Base-by-base conservation (phyloP, 92 coral and sea anemone genomes). In the Zoanthus sansibaricus region DNA sequence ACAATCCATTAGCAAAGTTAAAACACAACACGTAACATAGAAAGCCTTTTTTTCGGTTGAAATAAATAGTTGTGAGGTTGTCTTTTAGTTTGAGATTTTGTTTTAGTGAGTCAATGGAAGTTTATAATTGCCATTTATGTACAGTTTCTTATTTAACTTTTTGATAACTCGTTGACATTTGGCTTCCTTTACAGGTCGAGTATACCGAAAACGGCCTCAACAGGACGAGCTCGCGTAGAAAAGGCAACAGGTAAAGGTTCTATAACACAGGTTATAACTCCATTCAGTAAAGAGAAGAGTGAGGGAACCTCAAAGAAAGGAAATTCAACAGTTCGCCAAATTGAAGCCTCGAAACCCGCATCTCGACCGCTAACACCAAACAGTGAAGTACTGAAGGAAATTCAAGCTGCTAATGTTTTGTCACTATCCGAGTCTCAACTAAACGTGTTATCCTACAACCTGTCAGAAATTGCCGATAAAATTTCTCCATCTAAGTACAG, bases 391-490 rank as follows among this genome's bases (percentile, higher is more conserved):
- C 75, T 80, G 17, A 46, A 54, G 49, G 74, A 47, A 33, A 71
- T 80, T 66, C 85, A 80, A 80, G 85, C 85, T 11, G 90, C 69
- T 10, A 82, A 68, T 37, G 66, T 89, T 46, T 42, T 88, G 17
- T 52, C 82, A n/a, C 88, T 94, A 11, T 92, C 98, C 0, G 91
- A 94, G 74, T 82, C 93, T 6, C 94, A 89, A 52, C 91, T 94
- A 6, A 93, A 94, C 71, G 83, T 91, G 18, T 76, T 94, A 77
- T 94, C 96, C 7, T 90, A 77, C 80, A 94, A 89, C 83, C 87
- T 94, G 37, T 94, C 91, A 6, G 98, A 94, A 61, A 85, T 94
- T 66, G 98, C 98, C 12, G 98, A 93, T 30, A 88, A 78, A 82
- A 82, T 94, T 46, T 94, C 98, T 6, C 98, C 98, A 7, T 62